These are phyloP conservation scores for Hyperopisus bebe DNA, from an alignment of 2,113 vertebrate species.

Conservation along the genomic window DNA sequence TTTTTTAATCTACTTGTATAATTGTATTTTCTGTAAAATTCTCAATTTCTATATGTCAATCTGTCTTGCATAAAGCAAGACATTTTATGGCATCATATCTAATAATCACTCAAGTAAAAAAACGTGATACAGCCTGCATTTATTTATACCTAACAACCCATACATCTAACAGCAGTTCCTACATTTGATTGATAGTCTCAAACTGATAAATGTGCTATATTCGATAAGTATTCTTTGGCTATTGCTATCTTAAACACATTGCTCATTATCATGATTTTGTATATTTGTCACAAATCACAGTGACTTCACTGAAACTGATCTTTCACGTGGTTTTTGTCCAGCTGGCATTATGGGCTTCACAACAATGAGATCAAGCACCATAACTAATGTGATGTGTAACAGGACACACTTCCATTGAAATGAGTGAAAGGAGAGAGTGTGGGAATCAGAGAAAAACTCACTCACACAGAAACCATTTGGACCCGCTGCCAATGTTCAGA, in stretches of 20 bases:
- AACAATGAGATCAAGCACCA: conserved; percentile 6
- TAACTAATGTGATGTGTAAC: conserved; percentile 21
- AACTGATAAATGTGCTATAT: neutral
- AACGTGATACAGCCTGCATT: neutral
- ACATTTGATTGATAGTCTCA: neutral
- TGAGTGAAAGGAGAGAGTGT: conserved; percentile 22
- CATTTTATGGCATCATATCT: neutral
- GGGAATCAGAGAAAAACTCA: conserved; percentile 13
- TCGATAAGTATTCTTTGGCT: neutral
- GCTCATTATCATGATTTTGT: neutral
- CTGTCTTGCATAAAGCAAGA: neutral
- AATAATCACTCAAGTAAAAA: neutral
- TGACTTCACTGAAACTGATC: neutral
- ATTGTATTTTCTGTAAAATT: neutral
- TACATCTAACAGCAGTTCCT: neutral
- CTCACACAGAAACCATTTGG: conserved; percentile 10
- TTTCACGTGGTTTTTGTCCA: neutral
- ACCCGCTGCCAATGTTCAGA: neutral
- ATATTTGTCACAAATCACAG: neutral
- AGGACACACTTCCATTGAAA: conserved; percentile 32
- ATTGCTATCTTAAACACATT: neutral
- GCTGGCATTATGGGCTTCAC: neutral
- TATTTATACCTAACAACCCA: neutral
- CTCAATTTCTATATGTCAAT: neutral
- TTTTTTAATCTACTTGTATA: neutral